Evolutionary conservation across 2,888 invertebrate species (phyloP).

Genomic region (Harpalus rubripes): DNA sequence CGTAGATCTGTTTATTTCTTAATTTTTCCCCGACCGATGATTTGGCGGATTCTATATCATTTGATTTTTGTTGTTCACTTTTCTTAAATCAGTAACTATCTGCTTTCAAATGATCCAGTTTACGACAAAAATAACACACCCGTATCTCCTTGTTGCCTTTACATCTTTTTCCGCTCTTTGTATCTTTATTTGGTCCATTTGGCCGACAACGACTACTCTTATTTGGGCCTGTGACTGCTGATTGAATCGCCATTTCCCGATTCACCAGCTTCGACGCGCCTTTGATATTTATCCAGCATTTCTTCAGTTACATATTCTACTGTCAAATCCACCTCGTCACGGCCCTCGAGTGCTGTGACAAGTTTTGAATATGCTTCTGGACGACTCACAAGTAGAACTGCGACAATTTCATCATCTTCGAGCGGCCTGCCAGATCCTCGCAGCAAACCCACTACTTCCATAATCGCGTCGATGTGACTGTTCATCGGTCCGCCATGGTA

Average conservation of each 20-base stretch:
- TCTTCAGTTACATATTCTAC: background rate
- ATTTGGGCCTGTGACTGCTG: background rate
- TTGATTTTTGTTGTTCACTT: background rate
- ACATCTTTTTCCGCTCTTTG: too few species aligned
- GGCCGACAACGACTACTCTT: too few species aligned
- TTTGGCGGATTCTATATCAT: background rate
- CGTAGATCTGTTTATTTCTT: too few species aligned
- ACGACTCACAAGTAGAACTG: too few species aligned
- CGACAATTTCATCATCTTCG: too few species aligned
- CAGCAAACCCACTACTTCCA: conserved; percentile 36
- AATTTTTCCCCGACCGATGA: too few species aligned
- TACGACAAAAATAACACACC: too few species aligned
- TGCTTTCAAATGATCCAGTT: conserved; percentile 5
- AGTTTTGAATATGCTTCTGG: too few species aligned
- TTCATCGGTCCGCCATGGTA: conserved; percentile 20
- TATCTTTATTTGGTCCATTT: too few species aligned
- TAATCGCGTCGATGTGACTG: conserved; percentile 46
- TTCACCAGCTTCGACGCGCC: background rate
- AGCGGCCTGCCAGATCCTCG: too few species aligned
- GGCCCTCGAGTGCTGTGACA: too few species aligned
- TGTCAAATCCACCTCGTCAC: background rate
- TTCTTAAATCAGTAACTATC: background rate
- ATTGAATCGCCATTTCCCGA: background rate
- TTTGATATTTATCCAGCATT: background rate
- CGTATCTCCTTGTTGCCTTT: too few species aligned